A percentile compares a stretch with the other conserved stretches of the same genome.
These are phyloP conservation scores for Neuroscelio doddi DNA, from an alignment of 2,888 invertebrate species.

Conservation along the genomic window DNA sequence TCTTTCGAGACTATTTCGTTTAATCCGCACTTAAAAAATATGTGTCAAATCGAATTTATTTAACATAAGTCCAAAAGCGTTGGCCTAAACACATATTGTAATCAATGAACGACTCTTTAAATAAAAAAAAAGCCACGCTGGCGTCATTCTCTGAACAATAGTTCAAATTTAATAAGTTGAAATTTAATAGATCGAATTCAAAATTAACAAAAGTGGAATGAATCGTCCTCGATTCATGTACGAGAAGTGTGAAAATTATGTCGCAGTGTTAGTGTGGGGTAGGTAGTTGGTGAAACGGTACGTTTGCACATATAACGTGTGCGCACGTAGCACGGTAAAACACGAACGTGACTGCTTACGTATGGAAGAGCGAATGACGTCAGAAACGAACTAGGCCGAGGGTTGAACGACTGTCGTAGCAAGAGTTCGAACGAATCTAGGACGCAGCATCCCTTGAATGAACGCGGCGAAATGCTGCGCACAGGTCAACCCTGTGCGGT, in stretches of 20 bases:
- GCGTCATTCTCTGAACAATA: too few species aligned
- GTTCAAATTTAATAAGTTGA: too few species aligned
- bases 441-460: slow-evolving; percentile 53
- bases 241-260: slow-evolving; percentile 27
- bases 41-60: too few species aligned
- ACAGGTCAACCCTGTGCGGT: neutral
- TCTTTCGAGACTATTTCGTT: too few species aligned
- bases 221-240: slow-evolving; percentile 37
- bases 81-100: too few species aligned
- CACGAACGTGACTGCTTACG: slow-evolving; percentile 33
- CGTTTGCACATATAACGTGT: slow-evolving; percentile 27
- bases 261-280: too few species aligned
- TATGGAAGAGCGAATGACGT: slow-evolving; percentile 58
- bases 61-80: too few species aligned
- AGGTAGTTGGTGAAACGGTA: slow-evolving; percentile 21
- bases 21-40: too few species aligned
- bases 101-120: too few species aligned
- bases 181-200: slow-evolving; percentile 31
- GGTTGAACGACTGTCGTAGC: slow-evolving; percentile 70
- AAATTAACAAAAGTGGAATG: slow-evolving; percentile 30
- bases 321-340: slow-evolving; percentile 24
- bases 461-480: slow-evolving; percentile 17
- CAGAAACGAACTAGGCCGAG: slow-evolving; percentile 67
- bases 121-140: too few species aligned
- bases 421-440: slow-evolving; percentile 62